Evolutionary conservation across 2,888 invertebrate genomes (phyloP), one percentile per base, ranked within the genome.

Genomic region (Melikaiella ostensackeni): DNA sequence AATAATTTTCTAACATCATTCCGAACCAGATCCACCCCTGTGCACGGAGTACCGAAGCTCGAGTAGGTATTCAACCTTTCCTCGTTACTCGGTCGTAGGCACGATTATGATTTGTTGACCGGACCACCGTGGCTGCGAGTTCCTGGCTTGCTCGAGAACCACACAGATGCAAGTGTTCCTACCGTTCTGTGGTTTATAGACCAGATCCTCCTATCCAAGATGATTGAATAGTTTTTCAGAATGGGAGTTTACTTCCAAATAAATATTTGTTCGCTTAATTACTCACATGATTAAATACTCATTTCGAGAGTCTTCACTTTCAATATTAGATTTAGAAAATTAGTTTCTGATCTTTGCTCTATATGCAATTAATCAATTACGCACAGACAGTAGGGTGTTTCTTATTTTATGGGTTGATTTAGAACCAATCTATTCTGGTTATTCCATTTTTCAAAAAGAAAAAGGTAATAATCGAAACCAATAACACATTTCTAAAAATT

Each of bases 21-120:
- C 33, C 5, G n/a, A 70, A 16, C 6, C 9, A 9, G 27, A 50
- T 30, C n/a, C 70, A n/a, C 30, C 70, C 30, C 70, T 50, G 30
- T 24, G 38, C 64, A 63, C 62, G 62, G 70, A 78, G 78, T 77
- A 80, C 81, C 74, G 79, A 79, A 79, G 74, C 79, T 80, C 81
- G 83, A 82, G 84, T 83, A 84, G 84, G 84, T 83, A 86, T 85
- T 83, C 84, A 82, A 80, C 78, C 84, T 86, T 83, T 86, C 83
- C 87, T 88, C 87, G 88, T 88, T 89, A 89, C 87, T 84, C 84
- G 84, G 85, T 88, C 84, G 86, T 86, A 86, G 85, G 86, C 89
- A 89, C 88, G 89, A 88, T 89, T 89, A 89, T 89, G 89, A 89
- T 89, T 89, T 88, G 89, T 87, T 88, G 88, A 87, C 83, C 83